Base-by-base conservation (phyloP, 1,140 invertebrate species). In the Zaprionus kolodkinae region DNA sequence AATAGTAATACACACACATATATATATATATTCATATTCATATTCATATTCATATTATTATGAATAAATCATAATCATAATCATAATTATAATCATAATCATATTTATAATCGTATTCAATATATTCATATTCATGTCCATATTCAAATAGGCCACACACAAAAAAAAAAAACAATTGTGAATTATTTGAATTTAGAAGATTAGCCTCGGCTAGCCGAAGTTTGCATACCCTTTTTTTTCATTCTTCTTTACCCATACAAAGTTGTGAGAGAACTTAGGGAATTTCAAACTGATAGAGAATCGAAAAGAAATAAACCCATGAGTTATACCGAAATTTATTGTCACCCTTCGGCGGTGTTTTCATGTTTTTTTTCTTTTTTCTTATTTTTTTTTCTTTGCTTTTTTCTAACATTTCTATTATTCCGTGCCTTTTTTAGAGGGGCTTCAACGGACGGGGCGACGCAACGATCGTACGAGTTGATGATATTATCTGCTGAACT, bases 1-100 rank as follows among this genome's bases (percentile, higher is more conserved):
- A 86, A 81, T 86, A 67, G 78, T 81, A 86, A 76, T 86, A 81
- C 82, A 71, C 67, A 66, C 67, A 66, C 61, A 74, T 68, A 59
- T 52, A 36, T 68, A 40, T n/a, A 21, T 9, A 48, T 48, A 9
- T 48, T 17, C 45, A 54, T 54, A 55, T 54, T 21, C 45, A 48
- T 50, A 50, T 50, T 12, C 45, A 50, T 50, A 50, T 50, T 12
- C 45, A 50, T 50, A 50, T 50, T 50, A 10, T 21, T 50, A 21
- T 21, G 21, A 21, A 21, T 21, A 21, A 50, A 21, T 17, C 45
- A 25, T 50, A 50, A 12, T 50, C 17, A 50, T 30, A 30, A 30
- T 30, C 27, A 30, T 30, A 30, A 30, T 30, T 6, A 30, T 30
- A 30, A 30, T 30, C 27, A 30, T 30, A 30, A 30, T 30, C 45